Evolutionary conservation across 2,888 invertebrate species (phyloP), one percentile per base, ranked within the genome.

Genomic region (Petrolisthes manimaculis): DNA sequence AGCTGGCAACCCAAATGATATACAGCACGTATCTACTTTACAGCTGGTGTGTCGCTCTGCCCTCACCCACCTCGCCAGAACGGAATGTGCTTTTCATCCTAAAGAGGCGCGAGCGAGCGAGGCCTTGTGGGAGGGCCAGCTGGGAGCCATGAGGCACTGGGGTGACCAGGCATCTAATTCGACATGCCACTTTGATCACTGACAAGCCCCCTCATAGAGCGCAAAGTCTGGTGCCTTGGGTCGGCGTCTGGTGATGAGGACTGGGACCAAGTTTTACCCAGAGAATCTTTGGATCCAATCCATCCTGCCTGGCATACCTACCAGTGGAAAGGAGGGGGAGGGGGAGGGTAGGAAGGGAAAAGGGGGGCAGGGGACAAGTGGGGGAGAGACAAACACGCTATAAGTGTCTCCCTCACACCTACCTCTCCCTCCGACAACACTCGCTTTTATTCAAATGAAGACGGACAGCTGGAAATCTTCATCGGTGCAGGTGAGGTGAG

Each of bases 401-500:
- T 37, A 37, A 56, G 6, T 79, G 54, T 6, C 56, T 9, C 79
- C 69, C 53, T 71, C 53, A n/a, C 61, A n/a, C 77, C 74, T 56
- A 75, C 24, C 71, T 9, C 53, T 37, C 71, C 77, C 77, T 67
- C 54, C n/a, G 8, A 24, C 79, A 37, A 67, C 51, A 54, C 53
- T 21, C 12, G 54, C 71, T 69, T 37, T 83, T 83, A 86, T 83
- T 79, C 87, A 87, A 81, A 87, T 87, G 87, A 87, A 87, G 87
- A 87, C 78, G 61, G 87, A 87, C 87, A 78, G 79, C 83, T 83
- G 83, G 83, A 87, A 87, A 87, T 87, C 87, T 87, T 87, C 87
- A 87, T 87, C 83, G 87, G 53, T 55, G 82, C 74, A 61, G 54
- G n/a, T 82, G 82, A 78, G 82, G 24, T 78, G 85, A 69, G 9